phyloP scores from a whole-genome alignment of 2,888 invertebrate species.

The Agonopterix subpropinquella region DNA sequence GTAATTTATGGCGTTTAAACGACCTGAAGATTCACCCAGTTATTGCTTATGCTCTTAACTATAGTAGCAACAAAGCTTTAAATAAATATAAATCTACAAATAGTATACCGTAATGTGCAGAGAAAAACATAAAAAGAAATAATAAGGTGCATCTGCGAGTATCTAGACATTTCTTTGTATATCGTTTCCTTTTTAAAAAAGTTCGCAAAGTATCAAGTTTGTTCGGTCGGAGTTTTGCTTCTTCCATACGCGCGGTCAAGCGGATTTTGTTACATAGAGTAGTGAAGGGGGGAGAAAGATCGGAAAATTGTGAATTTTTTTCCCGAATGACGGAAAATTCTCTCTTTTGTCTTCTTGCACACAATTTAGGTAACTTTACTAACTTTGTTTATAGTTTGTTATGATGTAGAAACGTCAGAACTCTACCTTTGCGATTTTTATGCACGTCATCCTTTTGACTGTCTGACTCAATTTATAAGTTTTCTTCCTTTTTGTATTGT shows the following conservation, averaged over 20 bases:
- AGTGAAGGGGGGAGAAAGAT: conserved; percentile 32
- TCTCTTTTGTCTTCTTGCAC: not conserved
- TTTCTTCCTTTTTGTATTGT: too few species aligned
- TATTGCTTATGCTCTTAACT: too few species aligned
- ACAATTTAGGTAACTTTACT: too few species aligned
- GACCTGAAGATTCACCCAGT: too few species aligned
- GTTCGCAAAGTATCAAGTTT: conserved; percentile 63
- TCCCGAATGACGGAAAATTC: not conserved
- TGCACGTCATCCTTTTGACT: too few species aligned
- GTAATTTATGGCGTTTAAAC: too few species aligned
- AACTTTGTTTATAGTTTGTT: too few species aligned
- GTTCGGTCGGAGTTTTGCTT: conserved; percentile 43
- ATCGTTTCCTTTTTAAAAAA: conserved; percentile 22
- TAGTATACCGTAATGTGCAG: not conserved
- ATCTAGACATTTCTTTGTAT: not conserved
- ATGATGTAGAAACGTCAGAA: too few species aligned
- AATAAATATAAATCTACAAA: too few species aligned
- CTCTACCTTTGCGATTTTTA: too few species aligned
- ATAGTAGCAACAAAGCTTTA: too few species aligned
- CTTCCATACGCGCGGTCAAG: conserved; percentile 73
- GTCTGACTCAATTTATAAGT: too few species aligned
- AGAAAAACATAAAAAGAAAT: not conserved
- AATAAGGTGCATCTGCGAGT: not conserved
- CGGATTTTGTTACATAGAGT: conserved; percentile 65
- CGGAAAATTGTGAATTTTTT: conserved; percentile 1